phyloP scores from a whole-genome alignment of 2,797 vertebrate genomes.

The Hemitrygon akajei region DNA sequence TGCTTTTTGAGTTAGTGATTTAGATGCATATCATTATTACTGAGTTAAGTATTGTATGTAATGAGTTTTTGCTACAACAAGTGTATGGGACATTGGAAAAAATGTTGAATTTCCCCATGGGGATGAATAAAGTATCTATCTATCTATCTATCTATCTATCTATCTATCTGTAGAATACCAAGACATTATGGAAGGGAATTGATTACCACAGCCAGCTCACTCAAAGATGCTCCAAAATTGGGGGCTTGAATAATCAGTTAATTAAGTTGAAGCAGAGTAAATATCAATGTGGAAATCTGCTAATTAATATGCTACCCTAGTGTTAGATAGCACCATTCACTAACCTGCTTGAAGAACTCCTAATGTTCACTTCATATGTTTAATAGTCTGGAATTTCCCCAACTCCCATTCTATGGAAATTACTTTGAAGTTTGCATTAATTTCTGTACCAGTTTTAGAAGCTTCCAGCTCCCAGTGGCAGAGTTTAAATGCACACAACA shows the following conservation, averaged over 20 bases:
- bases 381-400: background rate
- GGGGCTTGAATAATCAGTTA: slow-evolving; percentile 39
- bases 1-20: no score
- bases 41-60: no score
- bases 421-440: background rate
- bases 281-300: background rate
- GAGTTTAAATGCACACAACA: background rate
- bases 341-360: background rate
- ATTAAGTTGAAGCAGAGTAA: background rate
- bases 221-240: background rate
- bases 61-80: no score
- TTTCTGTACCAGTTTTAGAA: background rate
- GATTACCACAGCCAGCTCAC: background rate
- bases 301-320: background rate
- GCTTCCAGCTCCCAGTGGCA: background rate
- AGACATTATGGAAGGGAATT: background rate
- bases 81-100: no score
- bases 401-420: background rate
- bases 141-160: no score
- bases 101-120: no score
- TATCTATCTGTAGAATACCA: background rate
- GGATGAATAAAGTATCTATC: no score
- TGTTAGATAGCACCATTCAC: background rate
- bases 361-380: background rate
- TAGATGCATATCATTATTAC: no score